These are phyloP conservation scores for Enteromius paludinosus DNA, from an alignment of 2,797 vertebrate species.

Conservation along the genomic window DNA sequence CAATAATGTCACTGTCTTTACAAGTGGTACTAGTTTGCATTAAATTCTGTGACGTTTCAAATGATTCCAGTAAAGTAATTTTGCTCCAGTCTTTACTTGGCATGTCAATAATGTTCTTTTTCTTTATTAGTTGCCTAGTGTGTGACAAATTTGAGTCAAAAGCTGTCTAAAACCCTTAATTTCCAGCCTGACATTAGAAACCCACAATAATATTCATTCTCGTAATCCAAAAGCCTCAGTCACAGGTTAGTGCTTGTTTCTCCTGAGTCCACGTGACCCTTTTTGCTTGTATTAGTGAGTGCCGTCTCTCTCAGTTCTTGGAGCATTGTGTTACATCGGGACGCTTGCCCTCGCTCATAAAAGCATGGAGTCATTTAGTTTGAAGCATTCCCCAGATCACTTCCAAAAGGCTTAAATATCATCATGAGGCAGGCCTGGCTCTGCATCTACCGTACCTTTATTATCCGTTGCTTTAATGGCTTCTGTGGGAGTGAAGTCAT, in stretches of 20 bases:
- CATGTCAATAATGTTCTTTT: conserved; percentile 8
- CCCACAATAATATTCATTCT: conserved; percentile 31
- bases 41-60: conserved; percentile 22
- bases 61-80: conserved; percentile 30
- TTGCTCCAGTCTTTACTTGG: conserved; percentile 12
- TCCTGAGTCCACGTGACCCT: conserved; percentile 21
- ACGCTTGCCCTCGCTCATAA: conserved; percentile 39
- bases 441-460: conserved; percentile 27
- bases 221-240: conserved; percentile 17
- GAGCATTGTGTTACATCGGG: conserved; percentile 25
- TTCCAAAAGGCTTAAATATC: conserved; percentile 8
- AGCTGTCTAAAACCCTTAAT: conserved; percentile 30
- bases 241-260: conserved; percentile 40
- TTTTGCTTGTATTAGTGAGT: conserved; percentile 31
- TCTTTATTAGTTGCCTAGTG: conserved; percentile 14
- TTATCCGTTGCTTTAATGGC: conserved; percentile 32
- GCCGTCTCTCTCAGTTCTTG: conserved; percentile 36
- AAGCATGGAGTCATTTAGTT: conserved; percentile 47
- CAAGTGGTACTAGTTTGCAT: background rate
- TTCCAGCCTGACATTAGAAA: conserved; percentile 34
- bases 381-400: conserved; percentile 29
- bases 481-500: conserved; percentile 52
- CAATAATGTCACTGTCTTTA: background rate
- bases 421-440: conserved; percentile 19
- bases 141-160: conserved; percentile 33